Evolutionary conservation across 2,113 vertebrate genomes (phyloP).

Genomic region (Elachura formosa): DNA sequence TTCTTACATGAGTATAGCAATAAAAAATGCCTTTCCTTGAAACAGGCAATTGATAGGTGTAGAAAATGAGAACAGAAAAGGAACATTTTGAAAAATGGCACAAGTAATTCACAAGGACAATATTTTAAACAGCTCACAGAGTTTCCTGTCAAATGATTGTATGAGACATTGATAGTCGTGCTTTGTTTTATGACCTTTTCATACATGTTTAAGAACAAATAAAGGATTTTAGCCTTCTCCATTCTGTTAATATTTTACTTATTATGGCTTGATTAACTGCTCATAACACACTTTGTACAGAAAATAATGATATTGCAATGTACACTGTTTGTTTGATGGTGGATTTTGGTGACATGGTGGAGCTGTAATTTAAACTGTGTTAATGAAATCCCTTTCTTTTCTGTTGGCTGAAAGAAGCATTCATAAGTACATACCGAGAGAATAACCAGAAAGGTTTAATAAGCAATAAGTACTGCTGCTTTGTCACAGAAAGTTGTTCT

Average conservation of each 20-base stretch:
- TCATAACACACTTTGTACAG: neutral
- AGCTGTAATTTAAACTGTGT: neutral
- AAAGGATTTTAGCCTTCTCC: neutral
- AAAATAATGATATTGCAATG: neutral
- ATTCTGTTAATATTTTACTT: neutral
- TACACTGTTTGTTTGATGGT: neutral
- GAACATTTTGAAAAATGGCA: slow-evolving; percentile 32
- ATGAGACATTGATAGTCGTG: neutral
- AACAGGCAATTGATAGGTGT: neutral
- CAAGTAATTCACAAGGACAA: slow-evolving; percentile 1
- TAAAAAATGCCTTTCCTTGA: slow-evolving; percentile 20
- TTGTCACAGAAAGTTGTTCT: neutral
- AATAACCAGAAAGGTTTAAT: neutral
- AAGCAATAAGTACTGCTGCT: neutral
- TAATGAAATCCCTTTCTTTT: neutral
- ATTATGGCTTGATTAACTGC: neutral
- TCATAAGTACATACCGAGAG: slow-evolving; percentile 4
- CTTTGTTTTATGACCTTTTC: neutral
- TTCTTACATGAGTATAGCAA: neutral
- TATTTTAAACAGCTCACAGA: slow-evolving; percentile 9
- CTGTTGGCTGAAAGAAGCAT: slow-evolving; percentile 10
- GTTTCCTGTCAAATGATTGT: neutral
- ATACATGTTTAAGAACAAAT: neutral
- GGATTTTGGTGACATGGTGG: neutral
- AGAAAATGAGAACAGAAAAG: slow-evolving; percentile 29